A percentile compares a stretch with the other conserved stretches of the same genome.
phyloP scores from a whole-genome alignment of 2,888 invertebrate species.

The Poecilobothrus nobilitatus region DNA sequence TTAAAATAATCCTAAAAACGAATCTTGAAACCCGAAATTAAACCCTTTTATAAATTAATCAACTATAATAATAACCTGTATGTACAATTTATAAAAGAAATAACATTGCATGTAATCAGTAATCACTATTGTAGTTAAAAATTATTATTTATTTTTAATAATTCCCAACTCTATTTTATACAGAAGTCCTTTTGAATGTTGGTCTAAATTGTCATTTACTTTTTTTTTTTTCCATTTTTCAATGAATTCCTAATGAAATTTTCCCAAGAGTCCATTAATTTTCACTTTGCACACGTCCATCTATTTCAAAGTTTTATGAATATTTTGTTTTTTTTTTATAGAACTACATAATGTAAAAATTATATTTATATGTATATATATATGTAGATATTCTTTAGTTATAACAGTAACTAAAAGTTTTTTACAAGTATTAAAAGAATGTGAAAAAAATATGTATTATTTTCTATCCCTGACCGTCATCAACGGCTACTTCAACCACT shows the following conservation, averaged over 20 bases:
- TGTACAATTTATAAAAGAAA: no score
- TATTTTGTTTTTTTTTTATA: not conserved
- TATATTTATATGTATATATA: not conserved
- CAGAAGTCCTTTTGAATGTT: no score
- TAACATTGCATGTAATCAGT: no score
- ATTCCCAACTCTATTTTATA: no score
- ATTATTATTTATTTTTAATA: no score
- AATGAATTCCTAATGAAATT: slow-evolving; percentile 15
- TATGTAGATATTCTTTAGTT: slow-evolving; percentile 16
- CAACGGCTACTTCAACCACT: not conserved
- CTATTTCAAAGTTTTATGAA: not conserved
- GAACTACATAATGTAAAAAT: not conserved
- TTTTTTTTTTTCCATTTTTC: not conserved
- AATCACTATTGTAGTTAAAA: no score
- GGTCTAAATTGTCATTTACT: not conserved
- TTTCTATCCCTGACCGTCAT: not conserved
- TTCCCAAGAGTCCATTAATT: slow-evolving; percentile 18
- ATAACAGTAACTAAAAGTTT: not conserved
- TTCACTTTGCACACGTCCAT: slow-evolving; percentile 18
- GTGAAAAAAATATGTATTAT: not conserved
- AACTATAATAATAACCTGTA: no score
- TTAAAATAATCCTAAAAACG: no score
- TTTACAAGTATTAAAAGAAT: not conserved
- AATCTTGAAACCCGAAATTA: no score
- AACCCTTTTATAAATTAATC: no score